phyloP scores from a whole-genome alignment of 2,797 vertebrate genomes.

The Thunnus albacares region DNA sequence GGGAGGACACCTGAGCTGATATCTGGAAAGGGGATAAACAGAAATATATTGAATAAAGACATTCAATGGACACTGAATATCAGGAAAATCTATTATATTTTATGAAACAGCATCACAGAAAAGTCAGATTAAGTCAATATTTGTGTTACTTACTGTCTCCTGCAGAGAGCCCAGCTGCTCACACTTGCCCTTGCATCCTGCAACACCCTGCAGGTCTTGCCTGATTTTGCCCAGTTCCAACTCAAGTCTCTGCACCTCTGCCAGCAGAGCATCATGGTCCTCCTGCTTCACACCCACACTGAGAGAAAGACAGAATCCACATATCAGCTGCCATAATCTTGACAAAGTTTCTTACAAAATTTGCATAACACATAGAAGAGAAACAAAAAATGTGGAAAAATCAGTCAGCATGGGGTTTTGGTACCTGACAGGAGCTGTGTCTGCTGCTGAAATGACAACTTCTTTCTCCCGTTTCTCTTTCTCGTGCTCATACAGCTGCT shows the following conservation, averaged over 20 bases:
- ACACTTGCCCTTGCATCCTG: slow-evolving; percentile 83
- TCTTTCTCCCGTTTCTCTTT: slow-evolving; percentile 80
- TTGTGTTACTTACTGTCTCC: slow-evolving; percentile 75
- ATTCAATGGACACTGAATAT: fast-evolving
- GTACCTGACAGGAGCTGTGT: slow-evolving; percentile 85
- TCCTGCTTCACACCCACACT: slow-evolving; percentile 85
- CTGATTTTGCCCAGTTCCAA: slow-evolving; percentile 86
- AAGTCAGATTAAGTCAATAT: neutral
- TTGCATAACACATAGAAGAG: neutral
- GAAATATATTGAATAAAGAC: neutral
- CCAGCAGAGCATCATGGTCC: slow-evolving; percentile 83
- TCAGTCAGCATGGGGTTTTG: neutral
- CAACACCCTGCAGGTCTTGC: slow-evolving; percentile 84
- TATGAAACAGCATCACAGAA: neutral
- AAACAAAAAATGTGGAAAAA: neutral
- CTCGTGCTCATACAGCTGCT: slow-evolving; percentile 78
- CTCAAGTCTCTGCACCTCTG: slow-evolving; percentile 88
- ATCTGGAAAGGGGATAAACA: slow-evolving; percentile 54
- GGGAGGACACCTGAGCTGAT: slow-evolving; percentile 73
- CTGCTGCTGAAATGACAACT: slow-evolving; percentile 42
- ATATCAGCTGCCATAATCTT: neutral
- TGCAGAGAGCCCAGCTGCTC: slow-evolving; percentile 84
- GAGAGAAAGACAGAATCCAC: slow-evolving; percentile 30
- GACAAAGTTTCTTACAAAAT: neutral
- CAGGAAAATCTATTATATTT: neutral